Base-by-base conservation (phyloP, 2,113 vertebrate genomes). In the Balaenoptera acutorostrata region DNA sequence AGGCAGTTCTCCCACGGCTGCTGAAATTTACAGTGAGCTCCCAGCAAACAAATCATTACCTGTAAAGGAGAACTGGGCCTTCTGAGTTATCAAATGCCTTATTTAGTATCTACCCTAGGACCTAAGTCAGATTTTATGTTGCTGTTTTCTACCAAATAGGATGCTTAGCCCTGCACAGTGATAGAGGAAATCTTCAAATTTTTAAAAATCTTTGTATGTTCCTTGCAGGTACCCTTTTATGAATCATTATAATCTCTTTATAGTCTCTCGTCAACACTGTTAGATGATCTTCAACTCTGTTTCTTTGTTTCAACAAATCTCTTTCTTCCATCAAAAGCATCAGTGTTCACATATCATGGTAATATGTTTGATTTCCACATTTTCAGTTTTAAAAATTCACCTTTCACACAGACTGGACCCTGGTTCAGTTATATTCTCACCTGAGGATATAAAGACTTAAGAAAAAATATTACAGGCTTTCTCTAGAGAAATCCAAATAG, bases 221-320 rank as follows among this genome's bases (percentile, higher is more conserved):
- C 27, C 55, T n/a, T 55, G 1, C 31, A 84, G 36, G 27, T 59
- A 1, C 3, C 6, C 15, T 90, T 80, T 77, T 55, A 93, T 72
- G 68, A 80, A 61, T 61, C 59, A 74, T 17, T 31, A 44, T 14
- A 18, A n/a, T 72, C 29, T 33, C 23, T 85, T 23, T 36, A 17
- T 13, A 66, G 36, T 17, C 36, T 25, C 21, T 49, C 10, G 13
- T 66, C n/a, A 66, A 66, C 33, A 68, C 8, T n/a, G n/a, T 46
- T 81, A 81, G 71, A 87, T 93, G 59, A 92, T 46, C 11, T 61
- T 49, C 75, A 88, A 87, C 25, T 89, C 78, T 85, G 63, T 31
- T 95, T 77, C 39, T 57, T 88, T 75, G 31, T 93, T 69, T 96
- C 72, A 82, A 89, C 8, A 94, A 59, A 39, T 95, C 31, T 77